These are phyloP conservation scores for Acronicta aceris DNA, from an alignment of 2,888 invertebrate genomes.

Conservation along the genomic window DNA sequence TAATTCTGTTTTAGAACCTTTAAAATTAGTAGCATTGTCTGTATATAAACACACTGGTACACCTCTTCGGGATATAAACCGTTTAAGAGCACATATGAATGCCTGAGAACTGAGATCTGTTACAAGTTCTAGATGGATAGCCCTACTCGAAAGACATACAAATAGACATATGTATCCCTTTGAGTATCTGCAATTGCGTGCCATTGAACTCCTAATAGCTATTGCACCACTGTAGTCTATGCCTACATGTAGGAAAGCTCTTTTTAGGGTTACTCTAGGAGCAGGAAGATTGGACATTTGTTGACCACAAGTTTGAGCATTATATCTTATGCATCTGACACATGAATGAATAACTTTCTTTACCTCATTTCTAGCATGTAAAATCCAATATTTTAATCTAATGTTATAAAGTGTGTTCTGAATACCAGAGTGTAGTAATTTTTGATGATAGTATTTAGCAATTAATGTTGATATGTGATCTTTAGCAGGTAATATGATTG, in stretches of 20 bases:
- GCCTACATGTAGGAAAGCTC: slow-evolving; percentile 29
- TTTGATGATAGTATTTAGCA: neutral
- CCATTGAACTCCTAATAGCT: slow-evolving; percentile 17
- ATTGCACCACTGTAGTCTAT: slow-evolving; percentile 37
- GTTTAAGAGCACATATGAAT: slow-evolving; percentile 15
- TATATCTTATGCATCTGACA: slow-evolving; percentile 15
- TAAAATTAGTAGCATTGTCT: slow-evolving; percentile 24
- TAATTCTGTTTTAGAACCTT: slow-evolving; percentile 12
- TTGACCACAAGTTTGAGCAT: slow-evolving; percentile 28
- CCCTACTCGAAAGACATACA: no score
- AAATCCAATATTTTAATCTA: slow-evolving; percentile 1
- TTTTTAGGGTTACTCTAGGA: slow-evolving; percentile 21
- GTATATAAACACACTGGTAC: slow-evolving; percentile 9
- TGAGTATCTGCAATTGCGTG: no score
- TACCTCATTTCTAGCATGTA: slow-evolving; percentile 2
- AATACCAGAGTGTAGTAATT: neutral
- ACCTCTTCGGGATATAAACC: slow-evolving; percentile 17
- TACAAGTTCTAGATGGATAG: neutral
- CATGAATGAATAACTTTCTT: slow-evolving; percentile 11
- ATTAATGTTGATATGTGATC: slow-evolving; percentile 20
- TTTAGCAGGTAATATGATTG: slow-evolving; percentile 30
- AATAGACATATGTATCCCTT: no score
- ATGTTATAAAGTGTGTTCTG: slow-evolving; percentile 4
- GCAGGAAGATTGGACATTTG: slow-evolving; percentile 27
- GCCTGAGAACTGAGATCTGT: slow-evolving; percentile 7